phyloP scores from a whole-genome alignment of 2,797 vertebrate genomes.

The Acanthiza pusilla region DNA sequence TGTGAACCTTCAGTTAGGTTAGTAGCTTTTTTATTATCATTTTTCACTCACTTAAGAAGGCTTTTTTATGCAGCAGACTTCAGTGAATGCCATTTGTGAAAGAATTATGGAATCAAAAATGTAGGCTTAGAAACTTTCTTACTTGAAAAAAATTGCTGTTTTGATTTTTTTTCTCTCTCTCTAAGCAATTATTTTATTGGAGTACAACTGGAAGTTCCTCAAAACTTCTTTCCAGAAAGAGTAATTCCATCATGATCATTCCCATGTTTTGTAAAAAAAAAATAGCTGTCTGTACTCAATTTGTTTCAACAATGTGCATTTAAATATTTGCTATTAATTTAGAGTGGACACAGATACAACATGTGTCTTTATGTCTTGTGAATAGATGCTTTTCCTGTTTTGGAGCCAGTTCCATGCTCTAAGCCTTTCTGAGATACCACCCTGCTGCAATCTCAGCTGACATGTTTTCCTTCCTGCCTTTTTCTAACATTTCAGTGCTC shows the following conservation, averaged over 20 bases:
- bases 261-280: background rate
- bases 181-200: background rate
- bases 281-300: background rate
- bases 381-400: background rate
- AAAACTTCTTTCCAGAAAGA: background rate
- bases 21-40: background rate
- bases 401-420: background rate
- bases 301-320: background rate
- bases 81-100: background rate
- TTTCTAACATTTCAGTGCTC: background rate
- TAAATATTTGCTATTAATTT: background rate
- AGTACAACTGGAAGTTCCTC: background rate
- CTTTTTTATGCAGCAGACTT: background rate
- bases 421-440: background rate
- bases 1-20: background rate
- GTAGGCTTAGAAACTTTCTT: background rate
- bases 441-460: background rate
- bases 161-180: background rate
- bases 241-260: background rate
- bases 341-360: background rate
- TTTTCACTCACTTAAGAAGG: background rate
- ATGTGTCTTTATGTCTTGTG: background rate
- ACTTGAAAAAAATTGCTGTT: background rate
- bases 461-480: background rate
- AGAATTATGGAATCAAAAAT: conserved; percentile 2